Evolutionary conservation across 2,113 vertebrate genomes (phyloP).

Genomic region (Bombycilla garrulus): DNA sequence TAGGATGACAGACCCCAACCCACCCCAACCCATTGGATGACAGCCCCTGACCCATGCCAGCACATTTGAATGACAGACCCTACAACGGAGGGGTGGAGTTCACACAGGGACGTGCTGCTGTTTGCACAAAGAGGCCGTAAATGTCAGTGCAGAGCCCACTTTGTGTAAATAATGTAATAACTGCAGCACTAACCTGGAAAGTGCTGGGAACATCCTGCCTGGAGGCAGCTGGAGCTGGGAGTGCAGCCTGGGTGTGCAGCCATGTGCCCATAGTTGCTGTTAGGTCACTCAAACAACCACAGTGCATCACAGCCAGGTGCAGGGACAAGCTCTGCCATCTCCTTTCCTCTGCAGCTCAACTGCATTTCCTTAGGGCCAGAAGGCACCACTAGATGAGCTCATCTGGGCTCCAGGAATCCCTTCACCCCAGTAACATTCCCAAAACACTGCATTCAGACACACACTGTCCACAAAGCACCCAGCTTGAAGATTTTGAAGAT

Average conservation of each 20-base stretch:
- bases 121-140: not conserved
- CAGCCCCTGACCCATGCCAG: not conserved
- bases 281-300: not conserved
- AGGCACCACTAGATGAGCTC: not conserved
- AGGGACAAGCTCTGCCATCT: not conserved
- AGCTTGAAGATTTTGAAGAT: not conserved
- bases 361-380: not conserved
- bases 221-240: not conserved
- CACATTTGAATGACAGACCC: not conserved
- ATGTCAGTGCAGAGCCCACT: not conserved
- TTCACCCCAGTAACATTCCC: not conserved
- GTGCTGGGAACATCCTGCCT: not conserved
- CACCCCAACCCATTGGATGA: not conserved
- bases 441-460: not conserved
- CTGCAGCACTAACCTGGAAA: not conserved
- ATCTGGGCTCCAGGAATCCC: no score
- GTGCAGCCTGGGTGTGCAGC: not conserved
- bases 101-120: rapidly evolving
- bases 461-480: not conserved
- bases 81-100: not conserved
- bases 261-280: rapidly evolving
- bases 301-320: rapidly evolving
- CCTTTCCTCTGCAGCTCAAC: not conserved
- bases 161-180: not conserved
- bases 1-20: not conserved